Conservation (phyloP, 1,140 invertebrate species). For the Nylanderia fulva region DNA sequence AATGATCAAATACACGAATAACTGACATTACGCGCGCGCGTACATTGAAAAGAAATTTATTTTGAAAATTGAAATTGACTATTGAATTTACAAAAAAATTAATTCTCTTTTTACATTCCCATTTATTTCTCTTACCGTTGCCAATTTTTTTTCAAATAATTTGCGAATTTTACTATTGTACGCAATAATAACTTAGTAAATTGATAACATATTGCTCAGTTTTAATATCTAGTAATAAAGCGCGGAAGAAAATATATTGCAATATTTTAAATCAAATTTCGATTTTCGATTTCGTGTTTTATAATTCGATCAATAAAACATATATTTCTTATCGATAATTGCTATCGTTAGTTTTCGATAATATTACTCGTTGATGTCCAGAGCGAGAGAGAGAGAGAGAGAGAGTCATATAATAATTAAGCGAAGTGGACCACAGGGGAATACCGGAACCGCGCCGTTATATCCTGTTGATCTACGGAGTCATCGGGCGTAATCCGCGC, state of each 20-base stretch:
- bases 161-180: background rate
- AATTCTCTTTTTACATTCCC: conserved; percentile 2
- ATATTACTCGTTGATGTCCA: background rate
- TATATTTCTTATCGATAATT: background rate
- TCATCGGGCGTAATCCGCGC: conserved; percentile 57
- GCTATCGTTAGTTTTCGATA: background rate
- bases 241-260: background rate
- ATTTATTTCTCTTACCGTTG: background rate
- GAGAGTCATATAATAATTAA: conserved; percentile 37
- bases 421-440: conserved; percentile 23
- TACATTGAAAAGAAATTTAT: conserved; percentile 19
- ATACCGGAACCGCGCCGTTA: conserved; percentile 31
- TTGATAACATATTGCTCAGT: background rate
- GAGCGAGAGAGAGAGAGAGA: background rate
- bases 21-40: conserved; percentile 23
- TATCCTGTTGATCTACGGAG: conserved; percentile 56
- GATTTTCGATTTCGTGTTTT: background rate
- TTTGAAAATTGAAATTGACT: background rate
- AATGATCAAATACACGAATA: conserved; percentile 37
- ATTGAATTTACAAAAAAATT: background rate
- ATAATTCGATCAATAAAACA: conserved; percentile 14
- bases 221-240: background rate
- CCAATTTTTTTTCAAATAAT: background rate
- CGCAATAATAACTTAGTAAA: background rate
- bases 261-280: conserved; percentile 2